phyloP scores from a whole-genome alignment of 2,888 invertebrate species.

The Hypomecis atomaria region DNA sequence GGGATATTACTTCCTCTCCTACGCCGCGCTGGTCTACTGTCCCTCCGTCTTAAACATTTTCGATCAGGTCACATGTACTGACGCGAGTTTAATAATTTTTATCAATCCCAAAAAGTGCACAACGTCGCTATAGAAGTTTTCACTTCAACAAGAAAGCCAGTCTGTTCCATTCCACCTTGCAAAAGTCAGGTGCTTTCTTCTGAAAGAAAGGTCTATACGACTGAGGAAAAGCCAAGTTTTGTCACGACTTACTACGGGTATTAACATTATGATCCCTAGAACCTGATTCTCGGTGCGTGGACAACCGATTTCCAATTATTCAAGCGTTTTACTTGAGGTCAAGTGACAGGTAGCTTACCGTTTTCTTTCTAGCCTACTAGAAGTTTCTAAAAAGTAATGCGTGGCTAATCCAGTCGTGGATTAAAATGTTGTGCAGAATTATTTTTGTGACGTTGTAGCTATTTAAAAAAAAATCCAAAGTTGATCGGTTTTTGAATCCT shows the following conservation, averaged over 20 bases:
- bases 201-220: constrained; percentile 40
- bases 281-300: constrained; percentile 57
- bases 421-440: constrained; percentile 8
- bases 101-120: too few relatives aligned
- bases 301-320: constrained; percentile 78
- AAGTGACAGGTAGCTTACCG: constrained; percentile 69
- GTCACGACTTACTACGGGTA: constrained; percentile 72
- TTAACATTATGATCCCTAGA: constrained; percentile 76
- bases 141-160: too few relatives aligned
- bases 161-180: neutral
- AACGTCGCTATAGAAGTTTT: too few relatives aligned
- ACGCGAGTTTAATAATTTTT: too few relatives aligned
- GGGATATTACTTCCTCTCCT: too few relatives aligned
- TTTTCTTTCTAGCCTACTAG: constrained; percentile 52
- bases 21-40: too few relatives aligned
- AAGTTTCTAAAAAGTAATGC: constrained; percentile 59
- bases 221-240: constrained; percentile 42
- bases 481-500: too few relatives aligned
- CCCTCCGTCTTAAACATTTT: too few relatives aligned
- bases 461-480: too few relatives aligned
- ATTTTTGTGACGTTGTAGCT: neutral
- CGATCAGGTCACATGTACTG: too few relatives aligned
- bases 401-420: constrained; percentile 49
- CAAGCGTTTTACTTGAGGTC: constrained; percentile 74
- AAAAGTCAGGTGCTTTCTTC: constrained; percentile 47